phyloP scores from a whole-genome alignment of 2,888 invertebrate genomes.

The Nemapogon koenigi region DNA sequence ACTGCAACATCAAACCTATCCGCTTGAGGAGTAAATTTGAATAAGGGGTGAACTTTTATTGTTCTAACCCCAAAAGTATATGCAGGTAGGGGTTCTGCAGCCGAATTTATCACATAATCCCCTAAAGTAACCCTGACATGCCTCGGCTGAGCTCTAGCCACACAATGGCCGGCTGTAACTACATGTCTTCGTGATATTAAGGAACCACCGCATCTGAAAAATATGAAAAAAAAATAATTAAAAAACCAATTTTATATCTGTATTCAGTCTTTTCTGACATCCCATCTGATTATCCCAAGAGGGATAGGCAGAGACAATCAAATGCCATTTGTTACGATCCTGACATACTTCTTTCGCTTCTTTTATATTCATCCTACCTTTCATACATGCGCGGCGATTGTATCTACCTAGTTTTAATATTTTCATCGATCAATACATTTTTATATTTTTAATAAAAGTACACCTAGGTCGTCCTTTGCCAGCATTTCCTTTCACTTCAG shows the following conservation, averaged over 20 bases:
- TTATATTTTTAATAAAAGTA: too few relatives aligned
- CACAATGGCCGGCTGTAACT: slow-evolving; percentile 94
- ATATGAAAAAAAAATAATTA: slow-evolving; percentile 6
- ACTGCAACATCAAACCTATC: slow-evolving; percentile 93
- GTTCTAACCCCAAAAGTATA: slow-evolving; percentile 92
- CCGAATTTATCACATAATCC: slow-evolving; percentile 93
- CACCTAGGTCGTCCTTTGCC: too few relatives aligned
- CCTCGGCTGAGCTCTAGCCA: slow-evolving; percentile 87
- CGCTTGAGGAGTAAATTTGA: slow-evolving; percentile 92
- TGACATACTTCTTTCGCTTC: too few relatives aligned
- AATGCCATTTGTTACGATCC: too few relatives aligned
- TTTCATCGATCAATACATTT: too few relatives aligned
- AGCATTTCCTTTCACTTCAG: too few relatives aligned
- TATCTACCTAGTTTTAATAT: too few relatives aligned
- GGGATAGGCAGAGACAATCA: too few relatives aligned
- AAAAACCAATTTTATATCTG: slow-evolving; percentile 13
- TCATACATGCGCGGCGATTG: too few relatives aligned
- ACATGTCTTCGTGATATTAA: slow-evolving; percentile 90
- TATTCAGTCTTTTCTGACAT: too few relatives aligned
- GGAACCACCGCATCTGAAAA: slow-evolving; percentile 86
- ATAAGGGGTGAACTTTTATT: slow-evolving; percentile 78
- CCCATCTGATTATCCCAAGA: too few relatives aligned
- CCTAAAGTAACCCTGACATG: slow-evolving; percentile 92
- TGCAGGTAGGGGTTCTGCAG: slow-evolving; percentile 88
- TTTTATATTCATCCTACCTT: too few relatives aligned